Base-by-base conservation (phyloP, 2,797 vertebrate genomes). In the Odontamblyopus rebecca region DNA sequence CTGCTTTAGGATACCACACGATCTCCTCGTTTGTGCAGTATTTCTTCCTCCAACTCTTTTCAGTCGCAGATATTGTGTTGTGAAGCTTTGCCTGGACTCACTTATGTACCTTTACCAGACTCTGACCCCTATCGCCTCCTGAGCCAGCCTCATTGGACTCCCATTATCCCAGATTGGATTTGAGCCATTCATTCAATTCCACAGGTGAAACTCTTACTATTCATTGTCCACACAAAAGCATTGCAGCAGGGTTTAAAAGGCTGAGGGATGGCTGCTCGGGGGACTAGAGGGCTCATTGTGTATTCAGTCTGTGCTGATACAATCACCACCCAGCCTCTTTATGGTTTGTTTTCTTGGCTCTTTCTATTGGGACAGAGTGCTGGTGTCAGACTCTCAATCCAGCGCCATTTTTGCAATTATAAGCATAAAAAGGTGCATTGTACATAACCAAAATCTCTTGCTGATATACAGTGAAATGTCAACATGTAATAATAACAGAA, bases 231-330 rank as follows among this genome's bases (percentile, higher is more conserved):
- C 57, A 68, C 66, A 70, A 78, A 72, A 69, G 67, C 29, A 32
- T 79, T 77, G 71, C 82, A 67, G 78, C 69, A 48, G 61, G 27
- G 69, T 70, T 79, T 73, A 62, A 81, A 82, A 74, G 63, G 78
- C 74, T 86, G 81, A 81, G 78, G 75, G 84, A 65, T 73, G 79
- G 70, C 80, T 82, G 84, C 73, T 66, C 64, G 70, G 79, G 79
- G 6, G 69, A 77, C 69, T 29, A 38, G 74, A 78, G 77, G 75
- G 38, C 69, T 53, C 16, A 51, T 67, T 67, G 44, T 67, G 65
- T 30, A 67, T 53, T 51, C 71, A 51, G 62, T 64, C 75, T 65
- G 81, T 67, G 30, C 51, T 61, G 74, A 80, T 79, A 65, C 79
- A 82, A 54, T 78, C 63, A 32, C 69, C 66, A 68, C n/a, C 68